Conservation (phyloP, 37 sponge, comb jelly and placozoan species). For the Agelas oroides region DNA sequence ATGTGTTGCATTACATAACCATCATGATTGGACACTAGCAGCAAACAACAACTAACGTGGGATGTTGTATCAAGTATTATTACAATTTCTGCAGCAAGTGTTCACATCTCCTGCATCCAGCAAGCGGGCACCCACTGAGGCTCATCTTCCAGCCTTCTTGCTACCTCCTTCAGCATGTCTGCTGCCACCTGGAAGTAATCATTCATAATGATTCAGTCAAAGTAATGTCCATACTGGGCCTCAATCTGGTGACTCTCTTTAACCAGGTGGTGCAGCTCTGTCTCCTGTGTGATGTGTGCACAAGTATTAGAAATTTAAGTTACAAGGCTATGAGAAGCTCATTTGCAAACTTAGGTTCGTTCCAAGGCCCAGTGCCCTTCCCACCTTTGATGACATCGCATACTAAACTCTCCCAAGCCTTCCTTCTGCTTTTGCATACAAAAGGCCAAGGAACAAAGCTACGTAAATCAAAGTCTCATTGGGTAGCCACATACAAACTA, state of each 20-base stretch:
- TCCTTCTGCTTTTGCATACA: neutral
- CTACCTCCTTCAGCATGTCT: slow-evolving; percentile 82
- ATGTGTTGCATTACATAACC: no score
- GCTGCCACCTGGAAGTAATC: slow-evolving; percentile 84
- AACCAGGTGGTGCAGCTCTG: slow-evolving; percentile 75
- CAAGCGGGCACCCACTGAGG: slow-evolving; percentile 91
- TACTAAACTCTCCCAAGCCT: no score
- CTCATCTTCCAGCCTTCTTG: slow-evolving; percentile 67
- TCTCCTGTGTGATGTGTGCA: slow-evolving; percentile 70
- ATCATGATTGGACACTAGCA: no score
- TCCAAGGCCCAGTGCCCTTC: no score
- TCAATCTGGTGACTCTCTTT: slow-evolving; percentile 71
- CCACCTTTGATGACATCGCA: no score
- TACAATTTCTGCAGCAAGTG: no score
- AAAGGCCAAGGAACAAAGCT: neutral
- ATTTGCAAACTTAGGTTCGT: no score
- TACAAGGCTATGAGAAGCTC: no score
- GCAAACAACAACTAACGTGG: no score
- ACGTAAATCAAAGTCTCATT: neutral
- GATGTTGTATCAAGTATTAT: no score
- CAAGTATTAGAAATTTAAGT: neutral
- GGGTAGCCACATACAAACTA: no score
- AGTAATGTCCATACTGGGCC: slow-evolving; percentile 86
- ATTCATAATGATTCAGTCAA: slow-evolving; percentile 92
- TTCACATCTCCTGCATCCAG: slow-evolving; percentile 51